phyloP scores from a whole-genome alignment of 1,140 invertebrate genomes.

The Nylanderia fulva region DNA sequence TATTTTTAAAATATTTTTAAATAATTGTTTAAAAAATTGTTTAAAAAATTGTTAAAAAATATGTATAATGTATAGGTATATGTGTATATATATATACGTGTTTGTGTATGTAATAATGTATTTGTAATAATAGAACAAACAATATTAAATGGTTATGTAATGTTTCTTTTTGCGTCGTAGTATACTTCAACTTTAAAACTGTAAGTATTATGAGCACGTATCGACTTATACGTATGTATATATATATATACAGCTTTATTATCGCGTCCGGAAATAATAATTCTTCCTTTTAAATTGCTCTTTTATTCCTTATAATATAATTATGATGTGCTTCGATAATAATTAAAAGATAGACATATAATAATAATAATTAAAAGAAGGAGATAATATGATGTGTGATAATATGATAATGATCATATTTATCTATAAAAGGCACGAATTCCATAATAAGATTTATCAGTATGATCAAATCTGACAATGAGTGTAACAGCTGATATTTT shows the following conservation, averaged over 20 bases:
- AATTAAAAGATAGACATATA: neutral
- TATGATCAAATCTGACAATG: neutral
- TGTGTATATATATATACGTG: too few relatives aligned
- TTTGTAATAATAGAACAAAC: neutral
- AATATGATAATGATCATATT: neutral
- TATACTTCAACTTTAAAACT: conserved; percentile 6
- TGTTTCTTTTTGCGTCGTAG: neutral
- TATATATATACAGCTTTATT: too few relatives aligned
- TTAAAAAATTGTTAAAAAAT: neutral
- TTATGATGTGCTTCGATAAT: neutral
- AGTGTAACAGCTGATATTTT: neutral
- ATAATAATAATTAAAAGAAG: neutral
- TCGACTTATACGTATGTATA: too few relatives aligned
- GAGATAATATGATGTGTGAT: neutral
- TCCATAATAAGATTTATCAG: neutral
- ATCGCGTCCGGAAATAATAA: neutral
- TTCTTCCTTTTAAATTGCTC: neutral
- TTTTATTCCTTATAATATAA: neutral
- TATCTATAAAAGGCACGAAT: neutral
- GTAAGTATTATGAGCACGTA: neutral
- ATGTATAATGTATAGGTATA: too few relatives aligned
- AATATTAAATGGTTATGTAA: neutral
- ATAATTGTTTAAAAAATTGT: too few relatives aligned
- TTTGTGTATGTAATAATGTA: too few relatives aligned
- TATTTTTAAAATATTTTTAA: neutral